These are phyloP conservation scores for Chrysolophus pictus DNA, from an alignment of 2,797 vertebrate species.

Conservation along the genomic window DNA sequence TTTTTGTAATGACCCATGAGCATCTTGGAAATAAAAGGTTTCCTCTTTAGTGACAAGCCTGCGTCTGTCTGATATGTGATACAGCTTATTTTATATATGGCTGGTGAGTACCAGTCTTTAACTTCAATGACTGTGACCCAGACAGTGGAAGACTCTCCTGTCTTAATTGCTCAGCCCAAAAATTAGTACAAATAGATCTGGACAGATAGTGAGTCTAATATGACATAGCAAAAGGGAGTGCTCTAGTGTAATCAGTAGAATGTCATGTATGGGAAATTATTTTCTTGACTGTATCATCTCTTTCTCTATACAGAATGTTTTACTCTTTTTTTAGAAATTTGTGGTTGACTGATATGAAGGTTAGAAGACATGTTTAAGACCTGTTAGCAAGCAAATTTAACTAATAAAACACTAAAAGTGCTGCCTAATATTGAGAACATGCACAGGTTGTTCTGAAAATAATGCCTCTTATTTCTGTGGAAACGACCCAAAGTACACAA, in stretches of 20 bases:
- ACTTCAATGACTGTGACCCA: not conserved
- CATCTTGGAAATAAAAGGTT: not conserved
- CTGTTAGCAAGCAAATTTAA: not conserved
- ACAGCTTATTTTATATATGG: conserved; percentile 14
- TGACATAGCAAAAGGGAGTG: not conserved
- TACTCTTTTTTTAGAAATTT: not conserved
- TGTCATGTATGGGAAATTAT: not conserved
- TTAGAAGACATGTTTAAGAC: not conserved
- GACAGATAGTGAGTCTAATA: not conserved
- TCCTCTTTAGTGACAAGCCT: not conserved
- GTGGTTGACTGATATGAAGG: not conserved
- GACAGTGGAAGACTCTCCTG: not conserved
- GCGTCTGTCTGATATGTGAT: not conserved
- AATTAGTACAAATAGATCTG: conserved; percentile 11
- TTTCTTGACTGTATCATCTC: not conserved
- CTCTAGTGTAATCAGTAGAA: not conserved
- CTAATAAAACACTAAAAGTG: not conserved
- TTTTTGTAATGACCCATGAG: not conserved
- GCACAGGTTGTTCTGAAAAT: no score
- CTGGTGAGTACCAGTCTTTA: conserved; percentile 15
- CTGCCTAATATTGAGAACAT: not conserved
- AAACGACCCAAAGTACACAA: no score
- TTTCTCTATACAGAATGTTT: not conserved
- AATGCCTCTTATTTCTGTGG: no score
- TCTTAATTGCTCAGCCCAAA: conserved; percentile 37